phyloP scores from a whole-genome alignment of 1,140 invertebrate genomes.

The Catajapyx aquilonaris region DNA sequence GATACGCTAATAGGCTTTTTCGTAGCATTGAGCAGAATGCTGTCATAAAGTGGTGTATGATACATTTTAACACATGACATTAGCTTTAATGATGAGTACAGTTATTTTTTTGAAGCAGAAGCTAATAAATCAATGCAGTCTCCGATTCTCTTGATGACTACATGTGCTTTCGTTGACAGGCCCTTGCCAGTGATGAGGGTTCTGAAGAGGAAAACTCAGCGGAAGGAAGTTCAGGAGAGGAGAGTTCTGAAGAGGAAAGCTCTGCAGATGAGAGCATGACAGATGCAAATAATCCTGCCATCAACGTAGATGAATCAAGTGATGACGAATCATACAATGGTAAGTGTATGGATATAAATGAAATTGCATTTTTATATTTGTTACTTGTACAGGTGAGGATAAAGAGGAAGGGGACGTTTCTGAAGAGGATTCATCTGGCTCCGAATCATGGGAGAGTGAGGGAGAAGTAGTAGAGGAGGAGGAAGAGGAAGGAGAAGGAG shows the following conservation, averaged over 20 bases:
- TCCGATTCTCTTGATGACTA: neutral
- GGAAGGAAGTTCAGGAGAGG: neutral
- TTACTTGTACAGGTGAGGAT: constrained; percentile 8
- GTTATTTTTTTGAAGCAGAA: neutral
- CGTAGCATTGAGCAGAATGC: neutral
- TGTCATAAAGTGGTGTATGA: neutral
- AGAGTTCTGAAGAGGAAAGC: constrained; percentile 11
- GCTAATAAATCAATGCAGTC: neutral
- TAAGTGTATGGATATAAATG: no score
- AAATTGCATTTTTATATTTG: constrained; percentile 5
- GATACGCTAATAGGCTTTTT: no score
- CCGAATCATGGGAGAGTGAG: constrained; percentile 5
- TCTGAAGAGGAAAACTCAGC: neutral
- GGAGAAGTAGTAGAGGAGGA: constrained; percentile 5
- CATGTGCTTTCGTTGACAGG: constrained; percentile 10
- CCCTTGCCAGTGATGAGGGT: constrained; percentile 16
- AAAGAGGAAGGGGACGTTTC: constrained; percentile 8
- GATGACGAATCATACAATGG: no score
- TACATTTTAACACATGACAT: neutral
- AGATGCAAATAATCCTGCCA: neutral
- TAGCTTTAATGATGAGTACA: neutral
- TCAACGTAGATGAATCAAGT: no score
- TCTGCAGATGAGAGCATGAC: neutral
- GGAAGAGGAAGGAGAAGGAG: constrained; percentile 7
- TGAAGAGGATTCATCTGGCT: constrained; percentile 10